Conservation (phyloP, 2,888 invertebrate genomes). For the Clitarchus hookeri region DNA sequence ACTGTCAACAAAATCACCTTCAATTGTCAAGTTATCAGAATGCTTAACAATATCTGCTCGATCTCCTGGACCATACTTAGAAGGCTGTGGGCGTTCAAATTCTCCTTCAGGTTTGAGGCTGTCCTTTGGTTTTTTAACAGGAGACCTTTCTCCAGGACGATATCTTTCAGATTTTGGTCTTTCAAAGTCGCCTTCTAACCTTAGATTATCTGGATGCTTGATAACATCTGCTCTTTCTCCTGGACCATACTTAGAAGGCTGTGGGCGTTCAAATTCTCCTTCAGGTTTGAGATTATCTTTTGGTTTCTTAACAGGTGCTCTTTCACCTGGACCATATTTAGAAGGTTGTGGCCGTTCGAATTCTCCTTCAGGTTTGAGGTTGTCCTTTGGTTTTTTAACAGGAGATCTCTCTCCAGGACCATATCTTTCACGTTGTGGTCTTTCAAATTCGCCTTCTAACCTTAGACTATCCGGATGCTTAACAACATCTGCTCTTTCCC, state of each 20-base stretch:
- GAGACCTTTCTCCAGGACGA: constrained; percentile 52
- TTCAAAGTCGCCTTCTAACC: constrained; percentile 47
- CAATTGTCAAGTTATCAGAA: constrained; percentile 52
- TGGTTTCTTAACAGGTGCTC: constrained; percentile 49
- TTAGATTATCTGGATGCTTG: constrained; percentile 48
- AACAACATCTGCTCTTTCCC: constrained; percentile 62
- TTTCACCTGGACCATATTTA: constrained; percentile 43
- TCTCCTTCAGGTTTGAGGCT: constrained; percentile 60
- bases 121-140: constrained; percentile 52
- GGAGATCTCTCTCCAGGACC: constrained; percentile 45
- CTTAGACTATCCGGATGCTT: constrained; percentile 49
- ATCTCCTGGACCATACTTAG: constrained; percentile 46
- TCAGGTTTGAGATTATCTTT: constrained; percentile 68
- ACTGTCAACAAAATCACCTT: constrained; percentile 53
- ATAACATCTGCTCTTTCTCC: constrained; percentile 48
- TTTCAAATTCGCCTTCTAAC: constrained; percentile 64
- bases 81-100: constrained; percentile 53
- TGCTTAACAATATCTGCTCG: constrained; percentile 43
- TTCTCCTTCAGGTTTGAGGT: constrained; percentile 65
- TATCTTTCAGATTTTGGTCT: constrained; percentile 48
- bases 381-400: constrained; percentile 64
- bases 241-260: constrained; percentile 28
- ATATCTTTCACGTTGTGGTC: constrained; percentile 51
- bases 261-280: constrained; percentile 53
- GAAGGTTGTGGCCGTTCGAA: constrained; percentile 56